A percentile compares a stretch with the other conserved stretches of the same genome.
These are phyloP conservation scores for Urocolius indicus DNA, from an alignment of 2,113 vertebrate species.

Conservation along the genomic window DNA sequence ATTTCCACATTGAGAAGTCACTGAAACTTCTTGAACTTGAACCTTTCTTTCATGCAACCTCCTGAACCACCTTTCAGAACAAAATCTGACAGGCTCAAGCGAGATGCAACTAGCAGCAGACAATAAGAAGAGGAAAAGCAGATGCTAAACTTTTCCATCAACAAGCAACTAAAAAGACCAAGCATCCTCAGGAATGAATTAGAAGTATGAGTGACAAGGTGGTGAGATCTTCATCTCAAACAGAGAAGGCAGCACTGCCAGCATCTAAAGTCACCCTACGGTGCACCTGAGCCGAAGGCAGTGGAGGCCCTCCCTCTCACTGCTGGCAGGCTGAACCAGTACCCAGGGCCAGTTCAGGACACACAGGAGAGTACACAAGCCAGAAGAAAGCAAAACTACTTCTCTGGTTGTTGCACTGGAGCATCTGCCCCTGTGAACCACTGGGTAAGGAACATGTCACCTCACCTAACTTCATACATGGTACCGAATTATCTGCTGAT, in stretches of 20 bases:
- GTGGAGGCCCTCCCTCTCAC: too few relatives aligned
- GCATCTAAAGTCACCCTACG: fast-evolving
- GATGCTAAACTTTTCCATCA: neutral
- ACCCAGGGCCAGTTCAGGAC: neutral
- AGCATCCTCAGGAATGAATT: fast-evolving
- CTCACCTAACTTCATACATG: neutral
- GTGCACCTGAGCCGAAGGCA: neutral
- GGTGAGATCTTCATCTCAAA: neutral
- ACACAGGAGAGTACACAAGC: neutral
- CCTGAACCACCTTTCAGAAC: neutral
- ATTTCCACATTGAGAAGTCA: neutral
- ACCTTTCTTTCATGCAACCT: neutral
- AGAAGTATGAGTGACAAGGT: fast-evolving
- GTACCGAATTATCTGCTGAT: neutral
- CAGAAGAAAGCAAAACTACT: neutral
- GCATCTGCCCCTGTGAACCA: neutral
- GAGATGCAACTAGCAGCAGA: neutral
- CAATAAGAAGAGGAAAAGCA: neutral
- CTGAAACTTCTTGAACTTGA: neutral
- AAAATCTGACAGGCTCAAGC: neutral
- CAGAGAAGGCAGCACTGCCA: neutral
- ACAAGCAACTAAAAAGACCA: neutral
- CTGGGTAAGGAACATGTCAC: neutral
- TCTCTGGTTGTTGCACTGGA: neutral
- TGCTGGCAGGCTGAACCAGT: neutral